Base-by-base conservation (phyloP, 2,888 invertebrate species). In the Chymomyza amoena region DNA sequence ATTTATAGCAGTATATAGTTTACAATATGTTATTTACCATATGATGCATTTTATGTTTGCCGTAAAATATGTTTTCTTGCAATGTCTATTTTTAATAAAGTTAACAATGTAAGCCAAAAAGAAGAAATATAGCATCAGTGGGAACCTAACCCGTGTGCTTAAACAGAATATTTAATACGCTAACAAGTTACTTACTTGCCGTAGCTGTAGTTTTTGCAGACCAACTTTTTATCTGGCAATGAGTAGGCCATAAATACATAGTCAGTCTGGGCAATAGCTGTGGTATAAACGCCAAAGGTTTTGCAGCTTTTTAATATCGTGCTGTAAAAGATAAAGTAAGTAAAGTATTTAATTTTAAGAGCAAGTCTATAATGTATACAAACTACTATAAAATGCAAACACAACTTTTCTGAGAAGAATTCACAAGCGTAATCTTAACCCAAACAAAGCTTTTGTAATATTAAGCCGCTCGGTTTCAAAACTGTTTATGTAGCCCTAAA, bases 21-120 rank as follows among this genome's bases (percentile, higher is more conserved):
- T 70, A 76, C 69, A 77, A 77, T 68, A 68, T 80, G 77, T 81
- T 89, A 89, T 88, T 89, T 89, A 89, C 89, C 89, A 89, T 84
- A 90, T 87, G 80, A 89, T 90, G 83, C 89, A 89, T 84, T 89
- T 90, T 83, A 89, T 89, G 81, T 89, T 89, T 82, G 89, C 89
- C 89, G 89, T 89, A 87, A 89, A 89, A 86, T 89, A 89, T 70
- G 89, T 90, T 89, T 89, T 89, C 88, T 89, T 89, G 88, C 89
- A 89, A 88, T 89, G 88, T 90, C 89, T 89, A 85, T 68, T 54
- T 54, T 71, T 64, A 69, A 25, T 64, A 59, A 52, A 54, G 73
- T 77, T 68, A 70, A 68, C 66, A 73, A 66, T 72, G 64, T 75
- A 54, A 75, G 71, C 72, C 74, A 76, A 77, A 84, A 69, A 86